Conservation (phyloP, 2,888 invertebrate species). For the Eupithecia pulchellata region DNA sequence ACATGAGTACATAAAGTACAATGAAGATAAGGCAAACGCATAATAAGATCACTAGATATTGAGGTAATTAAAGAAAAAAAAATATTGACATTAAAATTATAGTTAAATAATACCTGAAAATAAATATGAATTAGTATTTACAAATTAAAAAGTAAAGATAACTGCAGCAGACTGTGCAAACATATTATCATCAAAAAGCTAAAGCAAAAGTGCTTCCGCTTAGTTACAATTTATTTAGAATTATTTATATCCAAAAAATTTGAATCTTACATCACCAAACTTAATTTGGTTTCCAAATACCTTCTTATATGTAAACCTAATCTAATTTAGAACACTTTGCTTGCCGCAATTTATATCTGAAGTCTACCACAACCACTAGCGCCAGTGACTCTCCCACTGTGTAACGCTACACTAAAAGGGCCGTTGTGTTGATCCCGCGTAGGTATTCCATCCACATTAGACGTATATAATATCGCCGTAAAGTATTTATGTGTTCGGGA, state of each 20-base stretch:
- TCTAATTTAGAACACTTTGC: neutral
- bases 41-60: neutral
- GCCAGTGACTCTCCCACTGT: neutral
- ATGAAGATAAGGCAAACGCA: neutral
- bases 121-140: too few species aligned
- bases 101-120: too few species aligned
- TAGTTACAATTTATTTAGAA: too few species aligned
- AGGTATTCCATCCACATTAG: slow-evolving; percentile 46
- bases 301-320: neutral
- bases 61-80: neutral
- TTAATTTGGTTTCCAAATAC: neutral
- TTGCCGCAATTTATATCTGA: neutral
- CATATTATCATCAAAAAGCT: neutral
- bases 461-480: slow-evolving; percentile 49
- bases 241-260: too few species aligned
- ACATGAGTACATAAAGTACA: neutral
- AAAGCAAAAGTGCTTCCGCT: neutral
- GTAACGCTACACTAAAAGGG: slow-evolving; percentile 12
- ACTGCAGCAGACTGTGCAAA: too few species aligned
- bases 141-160: too few species aligned
- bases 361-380: neutral
- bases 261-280: neutral
- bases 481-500: slow-evolving; percentile 58
- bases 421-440: slow-evolving; percentile 39
- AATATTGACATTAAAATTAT: too few species aligned